Evolutionary conservation across 2,888 invertebrate genomes (phyloP).

Genomic region (Drosophila flavopinicola): DNA sequence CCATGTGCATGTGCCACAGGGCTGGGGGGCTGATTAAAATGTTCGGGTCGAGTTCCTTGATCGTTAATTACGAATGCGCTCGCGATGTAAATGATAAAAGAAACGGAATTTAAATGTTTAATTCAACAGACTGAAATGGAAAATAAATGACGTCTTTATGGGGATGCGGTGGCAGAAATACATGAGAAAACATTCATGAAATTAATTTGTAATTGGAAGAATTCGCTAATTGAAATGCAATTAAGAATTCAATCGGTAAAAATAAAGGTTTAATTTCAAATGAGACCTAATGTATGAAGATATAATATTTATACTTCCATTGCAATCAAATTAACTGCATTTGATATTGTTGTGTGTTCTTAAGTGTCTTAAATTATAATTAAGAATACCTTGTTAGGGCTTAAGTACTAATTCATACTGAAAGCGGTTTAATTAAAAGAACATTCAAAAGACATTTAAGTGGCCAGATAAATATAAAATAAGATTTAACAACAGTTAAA

Average conservation of each 20-base stretch:
- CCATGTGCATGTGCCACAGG: slow-evolving; percentile 38
- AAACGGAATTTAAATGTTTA: slow-evolving; percentile 65
- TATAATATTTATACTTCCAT: slow-evolving; percentile 4
- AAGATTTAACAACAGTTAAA: too few relatives aligned
- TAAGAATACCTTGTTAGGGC: neutral
- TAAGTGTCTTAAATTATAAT: neutral
- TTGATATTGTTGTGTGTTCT: neutral
- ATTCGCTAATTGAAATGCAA: slow-evolving; percentile 53
- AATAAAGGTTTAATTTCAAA: neutral
- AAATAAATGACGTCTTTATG: slow-evolving; percentile 59
- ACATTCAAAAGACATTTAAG: neutral
- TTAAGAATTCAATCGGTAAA: slow-evolving; percentile 9
- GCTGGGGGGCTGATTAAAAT: slow-evolving; percentile 66
- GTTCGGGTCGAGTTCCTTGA: slow-evolving; percentile 66
- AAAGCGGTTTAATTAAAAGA: neutral
- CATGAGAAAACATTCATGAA: slow-evolving; percentile 22
- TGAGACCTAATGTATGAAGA: neutral
- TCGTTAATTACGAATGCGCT: slow-evolving; percentile 61
- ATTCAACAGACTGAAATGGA: slow-evolving; percentile 50
- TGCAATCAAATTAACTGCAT: neutral
- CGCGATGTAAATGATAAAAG: slow-evolving; percentile 32
- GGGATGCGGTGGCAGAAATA: slow-evolving; percentile 26
- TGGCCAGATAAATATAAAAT: neutral
- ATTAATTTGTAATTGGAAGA: slow-evolving; percentile 40
- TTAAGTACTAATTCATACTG: neutral